A percentile compares a stretch with the other conserved stretches of the same genome.
phyloP scores from a whole-genome alignment of 2,113 vertebrate species.

The Apeltes quadracus region DNA sequence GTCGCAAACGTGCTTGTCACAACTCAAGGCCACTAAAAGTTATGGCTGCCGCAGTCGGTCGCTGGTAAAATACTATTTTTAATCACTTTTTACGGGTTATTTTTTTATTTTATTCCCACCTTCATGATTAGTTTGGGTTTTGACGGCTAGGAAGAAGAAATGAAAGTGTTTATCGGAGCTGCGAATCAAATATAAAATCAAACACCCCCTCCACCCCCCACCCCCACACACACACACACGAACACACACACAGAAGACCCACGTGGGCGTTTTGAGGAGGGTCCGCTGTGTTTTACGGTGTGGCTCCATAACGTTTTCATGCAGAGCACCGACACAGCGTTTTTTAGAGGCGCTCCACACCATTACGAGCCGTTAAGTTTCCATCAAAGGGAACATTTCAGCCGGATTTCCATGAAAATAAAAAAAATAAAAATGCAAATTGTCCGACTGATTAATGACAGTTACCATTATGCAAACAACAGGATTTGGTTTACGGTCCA shows the following conservation, averaged over 20 bases:
- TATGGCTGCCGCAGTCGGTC: background rate
- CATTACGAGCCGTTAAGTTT: background rate
- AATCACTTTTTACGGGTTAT: slow-evolving; percentile 20
- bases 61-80: slow-evolving; percentile 35
- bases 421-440: background rate
- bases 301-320: background rate
- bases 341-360: background rate
- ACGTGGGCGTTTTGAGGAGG: background rate
- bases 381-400: background rate
- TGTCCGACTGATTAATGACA: background rate
- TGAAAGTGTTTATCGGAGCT: slow-evolving; percentile 21
- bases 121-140: slow-evolving; percentile 14
- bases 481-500: background rate
- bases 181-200: slow-evolving; percentile 25
- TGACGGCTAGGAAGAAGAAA: slow-evolving; percentile 1
- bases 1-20: slow-evolving; percentile 26
- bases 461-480: background rate
- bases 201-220: background rate
- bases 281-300: background rate
- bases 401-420: background rate
- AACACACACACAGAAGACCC: slow-evolving; percentile 13
- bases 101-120: slow-evolving; percentile 28
- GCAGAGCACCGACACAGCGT: background rate
- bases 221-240: background rate
- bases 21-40: slow-evolving; percentile 33